A percentile compares a stretch with the other conserved stretches of the same genome.
Evolutionary conservation across 2,888 invertebrate species (phyloP).

Genomic region (Tuberolachnus salignus): DNA sequence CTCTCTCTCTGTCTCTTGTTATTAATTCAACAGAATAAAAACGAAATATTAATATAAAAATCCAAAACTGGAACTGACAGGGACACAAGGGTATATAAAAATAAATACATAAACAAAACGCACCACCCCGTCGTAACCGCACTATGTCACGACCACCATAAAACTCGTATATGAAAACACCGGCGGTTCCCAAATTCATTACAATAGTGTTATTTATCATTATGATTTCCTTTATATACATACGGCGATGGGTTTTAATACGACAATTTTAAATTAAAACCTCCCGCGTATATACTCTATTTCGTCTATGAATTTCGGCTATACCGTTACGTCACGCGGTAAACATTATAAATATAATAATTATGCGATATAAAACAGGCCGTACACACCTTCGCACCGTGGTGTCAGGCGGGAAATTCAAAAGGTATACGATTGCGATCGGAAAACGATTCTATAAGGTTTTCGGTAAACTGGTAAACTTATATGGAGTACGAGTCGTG

Average conservation of each 20-base stretch:
- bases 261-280: no score
- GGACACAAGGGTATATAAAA: constrained; percentile 52
- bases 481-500: no score
- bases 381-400: no score
- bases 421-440: no score
- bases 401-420: no score
- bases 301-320: not conserved
- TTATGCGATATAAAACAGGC: no score
- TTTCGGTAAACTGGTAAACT: no score
- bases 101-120: constrained; percentile 50
- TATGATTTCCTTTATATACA: constrained; percentile 12
- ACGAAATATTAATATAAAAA: constrained; percentile 50
- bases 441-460: no score
- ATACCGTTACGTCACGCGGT: no score
- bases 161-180: constrained; percentile 12
- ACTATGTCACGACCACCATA: constrained; percentile 45
- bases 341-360: constrained; percentile 14
- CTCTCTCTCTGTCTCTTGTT: constrained; percentile 30
- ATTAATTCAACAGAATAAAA: constrained; percentile 46
- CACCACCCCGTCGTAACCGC: constrained; percentile 17
- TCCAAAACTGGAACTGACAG: constrained; percentile 54
- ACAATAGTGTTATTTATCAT: constrained; percentile 48
- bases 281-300: no score
- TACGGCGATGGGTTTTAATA: not conserved
- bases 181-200: constrained; percentile 8